These are phyloP conservation scores for Eudorcas thomsonii DNA, from an alignment of 2,113 vertebrate genomes.

Conservation along the genomic window DNA sequence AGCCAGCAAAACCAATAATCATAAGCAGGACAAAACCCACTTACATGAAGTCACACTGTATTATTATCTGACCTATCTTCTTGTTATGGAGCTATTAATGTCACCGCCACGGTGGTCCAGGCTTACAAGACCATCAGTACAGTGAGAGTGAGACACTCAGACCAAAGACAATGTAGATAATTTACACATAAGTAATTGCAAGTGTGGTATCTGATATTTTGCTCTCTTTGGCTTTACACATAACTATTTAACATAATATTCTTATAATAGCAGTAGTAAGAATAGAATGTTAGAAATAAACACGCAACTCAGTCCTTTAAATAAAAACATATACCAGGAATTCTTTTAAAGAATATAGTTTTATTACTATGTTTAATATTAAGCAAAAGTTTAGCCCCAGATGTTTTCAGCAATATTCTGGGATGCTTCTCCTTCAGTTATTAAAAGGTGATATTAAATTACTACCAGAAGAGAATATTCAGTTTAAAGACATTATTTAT, in stretches of 20 bases:
- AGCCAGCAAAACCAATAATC: neutral
- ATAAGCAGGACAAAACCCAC: neutral
- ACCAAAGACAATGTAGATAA: neutral
- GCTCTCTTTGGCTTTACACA: neutral
- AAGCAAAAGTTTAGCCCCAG: neutral
- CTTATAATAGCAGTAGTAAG: neutral
- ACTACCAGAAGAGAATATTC: conserved; percentile 2
- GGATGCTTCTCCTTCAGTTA: neutral
- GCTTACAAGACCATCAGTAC: neutral
- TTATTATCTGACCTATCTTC: neutral
- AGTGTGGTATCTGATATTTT: neutral
- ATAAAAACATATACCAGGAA: neutral
- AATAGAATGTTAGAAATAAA: neutral
- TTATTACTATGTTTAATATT: conserved; percentile 29
- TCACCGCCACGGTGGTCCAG: rapidly evolving
- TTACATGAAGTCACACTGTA: neutral
- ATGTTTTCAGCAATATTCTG: conserved; percentile 15
- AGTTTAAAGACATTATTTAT: conserved; percentile 10
- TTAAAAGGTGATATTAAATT: conserved; percentile 1
- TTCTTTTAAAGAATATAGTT: conserved; percentile 3
- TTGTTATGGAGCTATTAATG: neutral
- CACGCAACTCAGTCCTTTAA: neutral
- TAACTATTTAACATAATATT: neutral
- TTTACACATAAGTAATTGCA: neutral
- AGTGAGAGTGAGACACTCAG: neutral